Percentiles rank a stretch among this genome's conserved stretches.
These are phyloP conservation scores for Troglohyphantes excavatus DNA, from an alignment of 2,888 invertebrate genomes.

Conservation along the genomic window DNA sequence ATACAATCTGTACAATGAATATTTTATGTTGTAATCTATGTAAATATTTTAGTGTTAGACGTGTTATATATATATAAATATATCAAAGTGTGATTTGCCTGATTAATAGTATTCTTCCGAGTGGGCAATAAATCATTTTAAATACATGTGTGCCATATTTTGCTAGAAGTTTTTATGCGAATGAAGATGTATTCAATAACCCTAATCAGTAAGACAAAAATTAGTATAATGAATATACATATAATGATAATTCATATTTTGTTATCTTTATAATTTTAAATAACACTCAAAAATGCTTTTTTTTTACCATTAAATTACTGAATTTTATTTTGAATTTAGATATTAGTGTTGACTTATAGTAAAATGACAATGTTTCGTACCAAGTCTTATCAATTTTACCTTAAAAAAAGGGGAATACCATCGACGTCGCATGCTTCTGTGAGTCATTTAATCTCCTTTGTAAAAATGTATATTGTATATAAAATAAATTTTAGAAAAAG, in stretches of 20 bases:
- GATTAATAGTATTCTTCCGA: neutral
- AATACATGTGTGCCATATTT: neutral
- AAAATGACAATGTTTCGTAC: too few relatives aligned
- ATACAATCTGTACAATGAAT: neutral
- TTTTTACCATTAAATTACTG: too few relatives aligned
- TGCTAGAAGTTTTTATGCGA: neutral
- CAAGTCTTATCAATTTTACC: neutral
- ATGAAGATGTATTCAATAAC: neutral
- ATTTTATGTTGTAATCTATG: conserved; percentile 26
- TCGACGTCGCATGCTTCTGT: neutral
- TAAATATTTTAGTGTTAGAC: conserved; percentile 31
- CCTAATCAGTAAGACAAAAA: neutral
- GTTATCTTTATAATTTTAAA: too few relatives aligned
- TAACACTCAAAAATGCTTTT: too few relatives aligned
- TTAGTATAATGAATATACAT: too few relatives aligned
- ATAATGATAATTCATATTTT: too few relatives aligned
- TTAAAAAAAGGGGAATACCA: neutral
- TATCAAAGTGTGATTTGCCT: neutral
- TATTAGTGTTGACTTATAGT: too few relatives aligned
- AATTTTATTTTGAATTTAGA: too few relatives aligned
- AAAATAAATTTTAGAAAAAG: conserved; percentile 20
- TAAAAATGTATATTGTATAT: conserved; percentile 43
- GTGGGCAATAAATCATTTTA: neutral
- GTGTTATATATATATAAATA: conserved; percentile 3
- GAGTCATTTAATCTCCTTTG: neutral